Conservation (phyloP, 2,113 vertebrate species). For the Pyrgilauda ruficollis region DNA sequence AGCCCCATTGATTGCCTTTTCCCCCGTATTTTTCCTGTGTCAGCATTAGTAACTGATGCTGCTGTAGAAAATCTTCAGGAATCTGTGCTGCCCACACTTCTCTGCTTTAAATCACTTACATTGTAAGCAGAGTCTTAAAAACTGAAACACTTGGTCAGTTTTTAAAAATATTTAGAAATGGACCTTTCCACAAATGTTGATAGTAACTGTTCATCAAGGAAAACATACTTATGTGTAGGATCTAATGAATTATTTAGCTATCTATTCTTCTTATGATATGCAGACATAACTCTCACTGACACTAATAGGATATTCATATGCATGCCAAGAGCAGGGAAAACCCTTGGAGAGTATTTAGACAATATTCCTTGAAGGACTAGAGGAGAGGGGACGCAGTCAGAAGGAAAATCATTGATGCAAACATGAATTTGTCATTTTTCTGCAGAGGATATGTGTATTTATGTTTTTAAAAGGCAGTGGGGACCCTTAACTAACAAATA, state of each 20-base stretch:
- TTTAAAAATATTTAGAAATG: conserved; percentile 37
- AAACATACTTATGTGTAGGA: neutral
- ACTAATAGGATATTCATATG: conserved; percentile 49
- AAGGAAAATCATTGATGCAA: neutral
- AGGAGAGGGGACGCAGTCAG: fast-evolving
- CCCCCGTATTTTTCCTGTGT: neutral
- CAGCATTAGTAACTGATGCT: neutral
- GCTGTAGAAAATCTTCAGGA: neutral
- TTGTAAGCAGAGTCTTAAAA: neutral
- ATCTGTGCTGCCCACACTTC: neutral
- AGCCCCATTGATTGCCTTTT: conserved; percentile 30
- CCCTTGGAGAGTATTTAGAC: conserved; percentile 41
- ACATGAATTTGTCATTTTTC: conserved; percentile 28
- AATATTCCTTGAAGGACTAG: neutral
- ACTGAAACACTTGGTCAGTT: neutral
- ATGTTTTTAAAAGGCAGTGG: conserved; percentile 3
- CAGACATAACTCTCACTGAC: conserved; percentile 53
- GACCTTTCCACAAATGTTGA: neutral
- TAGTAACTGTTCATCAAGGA: neutral
- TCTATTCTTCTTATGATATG: neutral
- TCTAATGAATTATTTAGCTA: conserved; percentile 56
- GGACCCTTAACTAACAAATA: neutral
- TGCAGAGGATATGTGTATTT: neutral
- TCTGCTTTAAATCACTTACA: conserved; percentile 24
- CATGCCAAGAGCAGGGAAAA: conserved; percentile 8